Conservation (phyloP, 92 coral and sea anemone species). For the Montipora capitata region DNA sequence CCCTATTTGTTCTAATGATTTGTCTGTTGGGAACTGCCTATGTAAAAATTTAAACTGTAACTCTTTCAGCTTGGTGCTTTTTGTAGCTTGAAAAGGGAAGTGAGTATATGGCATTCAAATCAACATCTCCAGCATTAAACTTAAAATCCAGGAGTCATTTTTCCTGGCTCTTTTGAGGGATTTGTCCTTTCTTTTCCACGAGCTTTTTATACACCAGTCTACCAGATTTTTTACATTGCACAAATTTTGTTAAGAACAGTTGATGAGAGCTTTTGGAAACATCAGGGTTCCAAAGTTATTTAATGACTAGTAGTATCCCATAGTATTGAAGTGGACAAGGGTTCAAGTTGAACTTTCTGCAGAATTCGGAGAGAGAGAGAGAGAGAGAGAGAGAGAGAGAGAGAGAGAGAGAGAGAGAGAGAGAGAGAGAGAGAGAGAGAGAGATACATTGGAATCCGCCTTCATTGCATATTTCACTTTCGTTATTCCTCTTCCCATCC, state of each 20-base stretch:
- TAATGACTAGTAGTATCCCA: background rate
- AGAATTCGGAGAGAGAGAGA: no score
- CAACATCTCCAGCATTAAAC: background rate
- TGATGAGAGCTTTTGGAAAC: background rate
- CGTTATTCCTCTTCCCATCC: background rate
- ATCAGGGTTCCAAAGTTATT: background rate
- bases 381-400: no score
- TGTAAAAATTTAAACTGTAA: background rate
- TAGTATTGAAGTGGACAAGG: constrained; percentile 8
- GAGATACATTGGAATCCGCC: no score
- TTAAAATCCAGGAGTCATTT: background rate
- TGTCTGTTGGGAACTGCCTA: background rate
- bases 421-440: no score
- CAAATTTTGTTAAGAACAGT: background rate
- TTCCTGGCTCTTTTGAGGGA: constrained; percentile 3
- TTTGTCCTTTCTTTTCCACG: constrained; percentile 1
- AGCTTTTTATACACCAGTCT: constrained; percentile 8
- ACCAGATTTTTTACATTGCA: background rate
- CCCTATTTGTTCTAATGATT: background rate
- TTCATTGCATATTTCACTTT: background rate
- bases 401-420: no score
- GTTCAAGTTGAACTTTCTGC: background rate
- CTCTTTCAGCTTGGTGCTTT: background rate
- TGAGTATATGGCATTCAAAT: background rate
- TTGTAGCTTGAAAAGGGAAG: background rate